Conservation (phyloP, 2,113 vertebrate species). For the Thermophis baileyi region DNA sequence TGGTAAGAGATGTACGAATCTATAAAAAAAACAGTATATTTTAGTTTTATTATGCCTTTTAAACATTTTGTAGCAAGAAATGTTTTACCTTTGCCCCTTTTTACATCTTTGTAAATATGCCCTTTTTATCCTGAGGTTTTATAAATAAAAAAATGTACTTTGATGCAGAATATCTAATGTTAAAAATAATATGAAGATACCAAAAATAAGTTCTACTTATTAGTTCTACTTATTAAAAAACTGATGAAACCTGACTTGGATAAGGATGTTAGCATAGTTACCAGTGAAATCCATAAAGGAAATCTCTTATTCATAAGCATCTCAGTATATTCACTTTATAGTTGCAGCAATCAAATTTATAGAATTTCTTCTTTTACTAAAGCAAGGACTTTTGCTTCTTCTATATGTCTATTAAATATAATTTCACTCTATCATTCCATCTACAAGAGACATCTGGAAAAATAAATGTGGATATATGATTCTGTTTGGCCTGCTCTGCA, state of each 20-base stretch:
- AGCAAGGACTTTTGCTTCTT: not conserved
- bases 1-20: conserved; percentile 91
- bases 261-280: not conserved
- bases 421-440: not conserved
- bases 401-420: not conserved
- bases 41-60: not conserved
- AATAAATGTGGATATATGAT: conserved; percentile 3
- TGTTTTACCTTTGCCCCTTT: not conserved
- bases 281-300: not conserved
- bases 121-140: not conserved
- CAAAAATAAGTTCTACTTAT: conserved; percentile 18
- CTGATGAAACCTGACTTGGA: not conserved
- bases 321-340: not conserved
- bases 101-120: not conserved
- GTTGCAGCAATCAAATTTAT: not conserved
- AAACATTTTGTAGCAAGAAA: conserved; percentile 5
- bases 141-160: not conserved
- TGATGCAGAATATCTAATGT: conserved; percentile 30
- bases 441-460: not conserved
- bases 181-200: conserved; percentile 10
- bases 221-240: not conserved
- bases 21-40: conserved; percentile 58
- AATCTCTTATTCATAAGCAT: not conserved
- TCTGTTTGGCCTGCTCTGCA: not conserved
- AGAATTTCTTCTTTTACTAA: not conserved